Base-by-base conservation (phyloP, 2,797 vertebrate genomes). In the Amazonetta brasiliensis region DNA sequence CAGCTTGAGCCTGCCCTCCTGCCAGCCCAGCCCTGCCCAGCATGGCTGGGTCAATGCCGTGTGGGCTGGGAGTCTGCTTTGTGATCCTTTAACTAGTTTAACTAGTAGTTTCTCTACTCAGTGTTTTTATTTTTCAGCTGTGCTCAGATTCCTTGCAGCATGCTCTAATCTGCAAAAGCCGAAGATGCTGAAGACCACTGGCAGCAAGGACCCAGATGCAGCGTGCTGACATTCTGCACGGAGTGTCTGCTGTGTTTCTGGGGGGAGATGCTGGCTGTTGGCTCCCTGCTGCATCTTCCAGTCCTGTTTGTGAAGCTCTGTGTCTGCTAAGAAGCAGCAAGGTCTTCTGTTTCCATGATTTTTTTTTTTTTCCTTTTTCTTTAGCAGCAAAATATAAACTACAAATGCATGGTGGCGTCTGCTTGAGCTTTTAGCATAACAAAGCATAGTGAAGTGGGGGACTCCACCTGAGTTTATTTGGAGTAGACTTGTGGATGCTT, bases 221-320 rank as follows among this genome's bases (percentile, higher is more conserved):
- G 11, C 0, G 0, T 0, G 2, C 20, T 26, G 35, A 20, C 31
- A 33, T 89, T 85, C 11, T 20, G 8, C 58, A 20, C 46, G 35
- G 46, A 62, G 14, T 3, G 1, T 52, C 72, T 63, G 33, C 54
- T 35, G 43, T 3, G 6, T 35, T 17, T 44, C 20, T 21, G 25
- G 1, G 1, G 25, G 41, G 30, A 68, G 28, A 43, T 1, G 35
- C 1, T 59, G 19, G 31, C 39, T 21, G 15, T 23, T 31, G 30
- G 30, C 31, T 62, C 26, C 43, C 48, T 67, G 64, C 16, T 33
- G 2, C 64, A 88, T 50, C 50, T 63, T 21, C 44, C 14, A 25
- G 54, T 28, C 60, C 41, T 60, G 13, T 11, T 12, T 37, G 15
- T 22, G 26, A 46, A 69, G 33, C 31, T 69, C 33, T 43, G 26